Evolutionary conservation across 1,140 invertebrate genomes (phyloP).

Genomic region (Lordiphosa stackelbergi): DNA sequence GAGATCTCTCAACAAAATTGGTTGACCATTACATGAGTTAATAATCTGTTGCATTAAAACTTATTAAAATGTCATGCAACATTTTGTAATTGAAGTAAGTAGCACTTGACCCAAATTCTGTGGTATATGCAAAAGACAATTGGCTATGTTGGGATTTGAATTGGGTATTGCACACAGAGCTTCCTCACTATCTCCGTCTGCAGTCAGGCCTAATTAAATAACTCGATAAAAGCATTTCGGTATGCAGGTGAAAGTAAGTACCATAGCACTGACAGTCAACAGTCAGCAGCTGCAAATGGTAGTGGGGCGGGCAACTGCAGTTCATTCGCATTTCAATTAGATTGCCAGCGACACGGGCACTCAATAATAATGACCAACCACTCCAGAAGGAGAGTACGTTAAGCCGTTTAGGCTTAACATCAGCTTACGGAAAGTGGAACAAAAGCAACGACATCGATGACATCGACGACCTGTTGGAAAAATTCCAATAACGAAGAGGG

Average conservation of each 20-base stretch:
- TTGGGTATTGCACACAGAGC: slow-evolving; percentile 12
- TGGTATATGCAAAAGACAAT: slow-evolving; percentile 25
- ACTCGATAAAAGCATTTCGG: slow-evolving; percentile 32
- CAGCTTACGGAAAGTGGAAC: slow-evolving; percentile 53
- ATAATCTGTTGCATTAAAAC: slow-evolving; percentile 48
- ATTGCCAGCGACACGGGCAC: slow-evolving; percentile 23
- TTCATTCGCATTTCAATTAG: slow-evolving; percentile 68
- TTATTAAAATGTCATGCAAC: slow-evolving; percentile 44
- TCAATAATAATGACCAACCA: slow-evolving; percentile 40
- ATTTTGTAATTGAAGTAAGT: slow-evolving; percentile 39
- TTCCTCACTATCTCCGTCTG: slow-evolving; percentile 8
- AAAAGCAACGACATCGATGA: slow-evolving; percentile 33
- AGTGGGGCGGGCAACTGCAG: slow-evolving; percentile 27
- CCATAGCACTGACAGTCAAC: slow-evolving; percentile 10
- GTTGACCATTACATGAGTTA: slow-evolving; percentile 24
- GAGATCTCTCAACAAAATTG: slow-evolving; percentile 12
- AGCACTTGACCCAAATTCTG: slow-evolving; percentile 49
- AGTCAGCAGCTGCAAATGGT: background rate
- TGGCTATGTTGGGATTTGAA: slow-evolving; percentile 4
- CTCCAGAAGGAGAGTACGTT: slow-evolving; percentile 37
- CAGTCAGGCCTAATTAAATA: slow-evolving; percentile 51
- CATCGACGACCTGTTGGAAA: slow-evolving; percentile 44
- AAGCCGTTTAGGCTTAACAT: slow-evolving; percentile 59
- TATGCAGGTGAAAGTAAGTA: slow-evolving; percentile 14
- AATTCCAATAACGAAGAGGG: slow-evolving; percentile 24